Conservation (phyloP, 35 echinoderm and acorn worm species). For the Patiria miniata region DNA sequence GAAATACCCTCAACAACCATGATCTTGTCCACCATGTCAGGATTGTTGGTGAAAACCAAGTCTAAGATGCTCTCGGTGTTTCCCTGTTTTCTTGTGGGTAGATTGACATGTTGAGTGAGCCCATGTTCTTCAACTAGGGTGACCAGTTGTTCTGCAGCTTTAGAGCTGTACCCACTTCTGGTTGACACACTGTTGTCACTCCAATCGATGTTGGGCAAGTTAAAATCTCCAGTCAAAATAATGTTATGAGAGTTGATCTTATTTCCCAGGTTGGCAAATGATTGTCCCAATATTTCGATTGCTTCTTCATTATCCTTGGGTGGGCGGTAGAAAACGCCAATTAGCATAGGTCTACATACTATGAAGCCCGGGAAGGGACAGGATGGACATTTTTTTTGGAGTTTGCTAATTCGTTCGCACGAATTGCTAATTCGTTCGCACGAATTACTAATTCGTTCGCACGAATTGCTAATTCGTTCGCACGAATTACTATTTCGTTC, state of each 20-base stretch:
- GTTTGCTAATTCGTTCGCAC: too few species aligned
- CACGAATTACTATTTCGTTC: too few species aligned
- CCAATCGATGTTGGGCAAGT: conserved; percentile 26
- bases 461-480: too few species aligned
- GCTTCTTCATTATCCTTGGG: conserved; percentile 27
- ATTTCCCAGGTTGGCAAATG: conserved; percentile 16
- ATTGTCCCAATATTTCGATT: conserved; percentile 15
- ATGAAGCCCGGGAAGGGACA: too few species aligned
- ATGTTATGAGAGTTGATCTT: conserved; percentile 38
- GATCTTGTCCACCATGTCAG: conserved; percentile 24
- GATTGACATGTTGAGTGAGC: conserved; percentile 30
- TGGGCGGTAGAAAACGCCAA: conserved; percentile 39
- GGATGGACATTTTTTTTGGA: too few species aligned
- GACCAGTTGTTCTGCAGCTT: not conserved
- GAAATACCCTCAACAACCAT: too few species aligned
- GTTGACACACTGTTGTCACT: not conserved
- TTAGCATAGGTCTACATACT: conserved; percentile 13
- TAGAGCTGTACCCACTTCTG: not conserved
- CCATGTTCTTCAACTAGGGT: conserved; percentile 9
- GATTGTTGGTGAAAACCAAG: conserved; percentile 37
- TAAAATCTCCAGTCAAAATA: conserved; percentile 33
- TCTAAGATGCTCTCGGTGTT: too few species aligned
- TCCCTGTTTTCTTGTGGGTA: too few species aligned
- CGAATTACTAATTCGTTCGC: too few species aligned
- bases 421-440: too few species aligned